Conservation (phyloP, 2,888 invertebrate species). For the Selenia dentaria region DNA sequence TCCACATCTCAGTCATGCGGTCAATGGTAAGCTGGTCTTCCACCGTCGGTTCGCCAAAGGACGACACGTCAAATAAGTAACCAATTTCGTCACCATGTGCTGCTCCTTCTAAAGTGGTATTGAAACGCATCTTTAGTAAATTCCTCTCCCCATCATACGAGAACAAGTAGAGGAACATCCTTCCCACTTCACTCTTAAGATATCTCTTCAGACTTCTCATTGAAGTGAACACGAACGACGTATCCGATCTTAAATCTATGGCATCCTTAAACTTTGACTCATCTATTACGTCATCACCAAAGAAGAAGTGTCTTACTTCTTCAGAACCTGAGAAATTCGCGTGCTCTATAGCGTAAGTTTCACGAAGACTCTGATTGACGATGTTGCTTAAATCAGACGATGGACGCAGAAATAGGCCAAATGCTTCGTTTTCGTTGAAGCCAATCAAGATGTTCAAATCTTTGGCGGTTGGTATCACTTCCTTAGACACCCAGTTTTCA, state of each 20-base stretch:
- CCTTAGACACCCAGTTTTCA: conserved; percentile 35
- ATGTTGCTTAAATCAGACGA: conserved; percentile 26
- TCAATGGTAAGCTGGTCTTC: conserved; percentile 45
- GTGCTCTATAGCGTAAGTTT: conserved; percentile 34
- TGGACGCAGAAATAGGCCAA: conserved; percentile 2
- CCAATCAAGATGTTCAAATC: conserved; percentile 43
- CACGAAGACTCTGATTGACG: conserved; percentile 19
- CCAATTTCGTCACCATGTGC: conserved; percentile 48
- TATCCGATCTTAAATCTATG: conserved; percentile 44
- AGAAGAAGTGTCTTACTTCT: conserved; percentile 37
- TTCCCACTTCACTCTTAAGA: conserved; percentile 31
- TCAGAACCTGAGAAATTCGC: conserved; percentile 27
- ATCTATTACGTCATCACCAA: conserved; percentile 37
- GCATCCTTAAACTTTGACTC: conserved; percentile 23
- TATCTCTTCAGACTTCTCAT: conserved; percentile 38
- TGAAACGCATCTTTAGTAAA: conserved; percentile 24
- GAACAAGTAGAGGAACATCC: conserved; percentile 46
- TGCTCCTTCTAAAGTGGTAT: conserved; percentile 40
- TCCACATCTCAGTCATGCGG: conserved; percentile 40
- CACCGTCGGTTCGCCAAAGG: conserved; percentile 20
- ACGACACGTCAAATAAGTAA: conserved; percentile 43
- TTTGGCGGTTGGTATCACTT: conserved; percentile 31
- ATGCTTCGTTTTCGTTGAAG: conserved; percentile 38
- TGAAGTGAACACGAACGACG: conserved; percentile 39
- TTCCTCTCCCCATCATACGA: conserved; percentile 45